Evolutionary conservation across 1,140 invertebrate species (phyloP).

Genomic region (Bicyclus anynana): DNA sequence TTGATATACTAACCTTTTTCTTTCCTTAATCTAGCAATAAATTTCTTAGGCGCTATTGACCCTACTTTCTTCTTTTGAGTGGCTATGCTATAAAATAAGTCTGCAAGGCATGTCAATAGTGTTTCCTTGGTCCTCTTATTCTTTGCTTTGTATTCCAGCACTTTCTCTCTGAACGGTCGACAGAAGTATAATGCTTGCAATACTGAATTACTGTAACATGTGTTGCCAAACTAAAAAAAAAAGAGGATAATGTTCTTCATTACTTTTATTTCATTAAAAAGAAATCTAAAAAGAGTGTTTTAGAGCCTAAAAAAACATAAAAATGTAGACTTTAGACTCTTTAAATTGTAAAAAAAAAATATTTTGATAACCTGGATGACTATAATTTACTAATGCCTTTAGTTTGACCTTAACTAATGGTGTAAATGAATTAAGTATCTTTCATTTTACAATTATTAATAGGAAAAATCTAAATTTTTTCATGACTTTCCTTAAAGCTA

Average conservation of each 20-base stretch:
- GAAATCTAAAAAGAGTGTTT: too few relatives aligned
- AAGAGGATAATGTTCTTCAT: slow-evolving; percentile 4
- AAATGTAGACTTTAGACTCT: too few relatives aligned
- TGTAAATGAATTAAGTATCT: too few relatives aligned
- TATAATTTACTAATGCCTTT: too few relatives aligned
- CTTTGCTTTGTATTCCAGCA: slow-evolving; percentile 98
- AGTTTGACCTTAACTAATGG: too few relatives aligned
- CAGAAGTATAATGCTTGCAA: slow-evolving; percentile 99
- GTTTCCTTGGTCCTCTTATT: slow-evolving; percentile 99
- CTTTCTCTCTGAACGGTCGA: slow-evolving; percentile 98
- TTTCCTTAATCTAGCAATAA: slow-evolving; percentile 97
- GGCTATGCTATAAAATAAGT: slow-evolving; percentile 99
- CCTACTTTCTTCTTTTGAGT: slow-evolving; percentile 99
- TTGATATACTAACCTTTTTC: slow-evolving; percentile 89
- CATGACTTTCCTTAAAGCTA: too few relatives aligned
- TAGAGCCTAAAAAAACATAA: too few relatives aligned
- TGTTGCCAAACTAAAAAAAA: slow-evolving; percentile 97
- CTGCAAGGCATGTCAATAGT: slow-evolving; percentile 96
- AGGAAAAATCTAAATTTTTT: too few relatives aligned
- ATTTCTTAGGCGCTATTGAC: slow-evolving; percentile 99
- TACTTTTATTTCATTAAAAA: too few relatives aligned
- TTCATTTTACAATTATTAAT: too few relatives aligned
- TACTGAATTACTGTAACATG: slow-evolving; percentile 99
- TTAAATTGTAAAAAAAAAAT: too few relatives aligned
- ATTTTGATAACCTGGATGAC: too few relatives aligned